Conservation (phyloP, 2,888 invertebrate species). For the Colletes collaris region DNA sequence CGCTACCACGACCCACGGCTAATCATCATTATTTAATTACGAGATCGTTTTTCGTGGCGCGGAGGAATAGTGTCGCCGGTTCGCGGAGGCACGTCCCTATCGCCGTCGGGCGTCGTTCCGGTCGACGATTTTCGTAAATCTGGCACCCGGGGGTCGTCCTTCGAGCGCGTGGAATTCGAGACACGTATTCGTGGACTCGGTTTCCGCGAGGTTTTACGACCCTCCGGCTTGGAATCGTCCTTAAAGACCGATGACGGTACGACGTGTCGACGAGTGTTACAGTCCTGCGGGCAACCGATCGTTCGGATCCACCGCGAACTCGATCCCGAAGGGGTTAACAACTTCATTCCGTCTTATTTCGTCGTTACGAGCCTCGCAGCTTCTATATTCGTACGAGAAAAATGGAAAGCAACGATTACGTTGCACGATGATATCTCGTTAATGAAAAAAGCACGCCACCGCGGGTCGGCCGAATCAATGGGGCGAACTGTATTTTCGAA, state of each 20-base stretch:
- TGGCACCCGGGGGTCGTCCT: neutral
- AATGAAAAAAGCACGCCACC: no score
- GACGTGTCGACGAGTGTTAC: neutral
- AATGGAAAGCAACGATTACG: no score
- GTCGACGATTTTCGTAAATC: constrained; percentile 46
- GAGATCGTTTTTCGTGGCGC: constrained; percentile 70
- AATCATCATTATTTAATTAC: constrained; percentile 81
- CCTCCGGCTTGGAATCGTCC: neutral
- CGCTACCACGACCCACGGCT: constrained; percentile 72
- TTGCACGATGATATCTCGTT: no score
- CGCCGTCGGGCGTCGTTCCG: constrained; percentile 7
- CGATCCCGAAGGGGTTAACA: no score
- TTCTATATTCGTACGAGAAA: no score
- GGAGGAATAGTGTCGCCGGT: constrained; percentile 41
- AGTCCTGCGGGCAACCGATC: no score
- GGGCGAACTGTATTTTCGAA: constrained; percentile 36
- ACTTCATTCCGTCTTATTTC: no score
- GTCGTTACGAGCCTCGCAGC: no score
- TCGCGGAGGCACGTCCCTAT: constrained; percentile 44
- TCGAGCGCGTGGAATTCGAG: constrained; percentile 20
- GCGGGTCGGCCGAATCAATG: no score
- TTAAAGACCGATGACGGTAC: constrained; percentile 3
- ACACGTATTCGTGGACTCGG: constrained; percentile 19
- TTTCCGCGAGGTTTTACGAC: constrained; percentile 15
- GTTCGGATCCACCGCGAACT: neutral